phyloP scores from a whole-genome alignment of 2,888 invertebrate genomes.

The Tortrix viridana region DNA sequence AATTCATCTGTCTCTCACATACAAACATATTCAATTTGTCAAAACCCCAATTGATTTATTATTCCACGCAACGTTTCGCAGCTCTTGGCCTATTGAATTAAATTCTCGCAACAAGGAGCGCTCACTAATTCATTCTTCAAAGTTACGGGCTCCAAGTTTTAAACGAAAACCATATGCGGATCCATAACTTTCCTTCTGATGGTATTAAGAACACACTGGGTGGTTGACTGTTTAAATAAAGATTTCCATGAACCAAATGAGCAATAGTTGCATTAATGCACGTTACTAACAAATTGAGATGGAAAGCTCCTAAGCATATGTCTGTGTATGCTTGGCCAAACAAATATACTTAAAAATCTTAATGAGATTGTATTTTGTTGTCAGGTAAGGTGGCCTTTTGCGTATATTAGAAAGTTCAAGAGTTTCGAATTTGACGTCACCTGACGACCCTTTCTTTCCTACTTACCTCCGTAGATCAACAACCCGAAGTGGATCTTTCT shows the following conservation, averaged over 20 bases:
- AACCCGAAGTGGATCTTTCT: too few species aligned
- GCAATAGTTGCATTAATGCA: not conserved
- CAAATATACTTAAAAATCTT: too few species aligned
- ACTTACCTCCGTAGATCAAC: too few species aligned
- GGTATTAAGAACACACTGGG: constrained; percentile 19
- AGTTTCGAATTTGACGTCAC: too few species aligned
- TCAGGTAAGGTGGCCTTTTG: too few species aligned
- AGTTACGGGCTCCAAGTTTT: constrained; percentile 31
- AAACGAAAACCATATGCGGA: constrained; percentile 30
- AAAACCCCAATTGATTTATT: constrained; percentile 37
- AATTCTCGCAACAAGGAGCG: constrained; percentile 32
- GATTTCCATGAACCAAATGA: not conserved
- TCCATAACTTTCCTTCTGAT: constrained; percentile 23
- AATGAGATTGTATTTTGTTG: too few species aligned
- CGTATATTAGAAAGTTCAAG: too few species aligned
- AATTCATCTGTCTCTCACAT: constrained; percentile 35
- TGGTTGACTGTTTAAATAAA: not conserved
- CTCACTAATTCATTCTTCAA: constrained; percentile 30
- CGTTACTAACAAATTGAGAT: not conserved
- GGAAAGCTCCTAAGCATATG: not conserved
- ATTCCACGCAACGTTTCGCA: constrained; percentile 28
- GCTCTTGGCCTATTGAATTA: constrained; percentile 32
- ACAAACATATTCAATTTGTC: constrained; percentile 36
- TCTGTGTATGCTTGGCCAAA: too few species aligned
- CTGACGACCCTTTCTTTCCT: too few species aligned